A percentile compares a stretch with the other conserved stretches of the same genome.
Evolutionary conservation across 2,888 invertebrate species (phyloP).

Genomic region (Thymelicus lineola): DNA sequence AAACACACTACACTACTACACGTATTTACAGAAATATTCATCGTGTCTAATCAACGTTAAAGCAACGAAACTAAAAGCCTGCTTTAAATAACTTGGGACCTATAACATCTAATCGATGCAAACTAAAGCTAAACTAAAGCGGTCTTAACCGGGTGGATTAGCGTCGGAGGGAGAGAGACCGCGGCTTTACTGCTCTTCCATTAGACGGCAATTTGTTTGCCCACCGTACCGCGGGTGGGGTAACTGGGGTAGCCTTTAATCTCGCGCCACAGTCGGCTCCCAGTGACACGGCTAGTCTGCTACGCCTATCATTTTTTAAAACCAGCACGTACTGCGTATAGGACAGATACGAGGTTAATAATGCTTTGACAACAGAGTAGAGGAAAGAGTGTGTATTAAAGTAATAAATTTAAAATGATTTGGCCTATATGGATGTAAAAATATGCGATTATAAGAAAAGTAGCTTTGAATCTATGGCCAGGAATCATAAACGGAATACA

Average conservation of each 20-base stretch:
- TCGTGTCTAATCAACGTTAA: no score
- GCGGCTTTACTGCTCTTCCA: slow-evolving; percentile 7
- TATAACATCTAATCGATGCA: slow-evolving; percentile 3
- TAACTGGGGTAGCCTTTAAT: slow-evolving; percentile 25
- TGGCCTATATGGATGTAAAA: no score
- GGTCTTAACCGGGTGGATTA: slow-evolving; percentile 10
- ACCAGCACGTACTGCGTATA: not conserved
- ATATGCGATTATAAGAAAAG: no score
- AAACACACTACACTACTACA: no score
- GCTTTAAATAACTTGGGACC: not conserved
- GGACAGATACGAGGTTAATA: slow-evolving; percentile 6
- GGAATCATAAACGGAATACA: no score
- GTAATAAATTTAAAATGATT: not conserved
- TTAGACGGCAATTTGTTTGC: slow-evolving; percentile 30
- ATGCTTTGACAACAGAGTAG: slow-evolving; percentile 1
- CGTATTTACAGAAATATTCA: no score
- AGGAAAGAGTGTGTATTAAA: not conserved
- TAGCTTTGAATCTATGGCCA: no score
- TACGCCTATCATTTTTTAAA: slow-evolving; percentile 14
- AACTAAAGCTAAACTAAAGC: slow-evolving; percentile 8
- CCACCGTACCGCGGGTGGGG: slow-evolving; percentile 6
- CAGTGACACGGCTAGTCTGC: not conserved
- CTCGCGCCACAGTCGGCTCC: slow-evolving; percentile 14
- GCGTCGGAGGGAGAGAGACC: slow-evolving; percentile 4
- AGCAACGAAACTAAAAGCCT: not conserved